These are phyloP conservation scores for Chloebia gouldiae DNA, from an alignment of 2,113 vertebrate genomes.

Conservation along the genomic window DNA sequence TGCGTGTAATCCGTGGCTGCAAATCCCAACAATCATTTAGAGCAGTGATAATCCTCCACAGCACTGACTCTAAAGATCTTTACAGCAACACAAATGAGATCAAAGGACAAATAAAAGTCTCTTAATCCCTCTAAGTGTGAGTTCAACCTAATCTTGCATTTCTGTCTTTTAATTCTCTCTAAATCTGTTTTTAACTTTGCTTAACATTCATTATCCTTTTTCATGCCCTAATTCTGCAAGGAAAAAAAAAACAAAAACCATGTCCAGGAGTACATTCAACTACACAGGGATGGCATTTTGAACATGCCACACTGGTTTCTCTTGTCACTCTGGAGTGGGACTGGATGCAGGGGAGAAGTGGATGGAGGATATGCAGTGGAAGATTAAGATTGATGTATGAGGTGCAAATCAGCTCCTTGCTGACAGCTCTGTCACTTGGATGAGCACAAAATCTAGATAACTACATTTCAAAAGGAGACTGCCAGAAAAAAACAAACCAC, in stretches of 20 bases:
- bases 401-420: neutral
- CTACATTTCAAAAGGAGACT: neutral
- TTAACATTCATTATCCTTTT: slow-evolving; percentile 55
- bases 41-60: slow-evolving; percentile 45
- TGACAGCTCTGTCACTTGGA: neutral
- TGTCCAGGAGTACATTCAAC: neutral
- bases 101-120: slow-evolving; percentile 66
- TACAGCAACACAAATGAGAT: slow-evolving; percentile 60
- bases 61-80: slow-evolving; percentile 37
- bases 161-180: slow-evolving; percentile 57
- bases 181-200: slow-evolving; percentile 66
- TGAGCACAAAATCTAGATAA: neutral
- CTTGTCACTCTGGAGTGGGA: neutral
- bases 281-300: neutral
- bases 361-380: neutral
- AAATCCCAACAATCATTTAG: slow-evolving; percentile 35
- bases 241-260: neutral
- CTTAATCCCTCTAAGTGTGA: slow-evolving; percentile 64
- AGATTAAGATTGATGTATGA: neutral
- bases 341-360: neutral
- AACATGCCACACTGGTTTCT: neutral
- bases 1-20: slow-evolving; percentile 18
- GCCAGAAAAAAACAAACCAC: neutral
- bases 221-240: neutral
- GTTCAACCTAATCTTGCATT: slow-evolving; percentile 62